These are phyloP conservation scores for Chlamydotis undulata DNA, from an alignment of 2,113 vertebrate species.

Conservation along the genomic window DNA sequence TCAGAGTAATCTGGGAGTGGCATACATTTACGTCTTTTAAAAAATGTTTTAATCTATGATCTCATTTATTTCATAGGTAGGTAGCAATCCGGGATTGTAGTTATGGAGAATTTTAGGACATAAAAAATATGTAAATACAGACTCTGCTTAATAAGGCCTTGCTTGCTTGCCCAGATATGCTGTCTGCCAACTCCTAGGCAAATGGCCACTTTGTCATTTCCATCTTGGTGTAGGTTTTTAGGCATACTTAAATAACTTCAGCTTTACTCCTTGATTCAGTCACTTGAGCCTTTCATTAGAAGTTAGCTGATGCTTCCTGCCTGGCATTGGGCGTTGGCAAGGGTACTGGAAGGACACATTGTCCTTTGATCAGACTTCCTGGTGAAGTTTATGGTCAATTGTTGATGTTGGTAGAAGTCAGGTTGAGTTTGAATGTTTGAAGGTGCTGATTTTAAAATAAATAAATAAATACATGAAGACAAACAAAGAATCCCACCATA, in stretches of 20 bases:
- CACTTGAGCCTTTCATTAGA: neutral
- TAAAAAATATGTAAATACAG: neutral
- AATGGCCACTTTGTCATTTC: conserved; percentile 24
- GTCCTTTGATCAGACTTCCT: neutral
- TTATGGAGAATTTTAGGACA: neutral
- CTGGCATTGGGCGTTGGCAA: neutral
- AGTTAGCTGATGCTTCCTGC: conserved; percentile 1
- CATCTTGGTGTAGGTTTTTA: conserved; percentile 9
- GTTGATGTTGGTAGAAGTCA: neutral
- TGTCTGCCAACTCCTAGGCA: conserved; percentile 34
- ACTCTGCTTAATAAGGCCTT: conserved; percentile 9
- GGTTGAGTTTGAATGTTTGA: neutral
- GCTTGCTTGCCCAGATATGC: neutral
- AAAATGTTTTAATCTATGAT: neutral
- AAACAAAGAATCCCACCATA: no score
- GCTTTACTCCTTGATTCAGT: conserved; percentile 20
- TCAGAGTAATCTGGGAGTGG: neutral
- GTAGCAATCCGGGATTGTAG: neutral
- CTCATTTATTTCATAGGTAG: neutral
- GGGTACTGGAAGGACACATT: neutral
- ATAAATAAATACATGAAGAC: no score
- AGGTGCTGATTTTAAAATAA: neutral
- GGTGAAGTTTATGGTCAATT: neutral
- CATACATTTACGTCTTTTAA: neutral
- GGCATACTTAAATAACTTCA: neutral